Percentiles rank a stretch among this genome's conserved stretches.
Evolutionary conservation across 2,797 vertebrate species (phyloP).

Genomic region (Chelon labrosus): DNA sequence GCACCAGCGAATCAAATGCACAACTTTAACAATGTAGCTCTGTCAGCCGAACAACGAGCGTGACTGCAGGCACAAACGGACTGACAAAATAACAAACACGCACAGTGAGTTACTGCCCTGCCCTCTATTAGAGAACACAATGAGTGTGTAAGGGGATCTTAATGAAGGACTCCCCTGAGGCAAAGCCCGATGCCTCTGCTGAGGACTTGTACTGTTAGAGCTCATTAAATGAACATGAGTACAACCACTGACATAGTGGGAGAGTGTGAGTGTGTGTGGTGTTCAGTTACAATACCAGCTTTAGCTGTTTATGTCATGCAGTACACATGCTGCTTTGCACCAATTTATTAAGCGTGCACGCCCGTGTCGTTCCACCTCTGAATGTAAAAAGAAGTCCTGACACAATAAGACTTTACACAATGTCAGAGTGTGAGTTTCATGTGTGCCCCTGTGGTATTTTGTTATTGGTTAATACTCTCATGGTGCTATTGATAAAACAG

Average conservation of each 20-base stretch:
- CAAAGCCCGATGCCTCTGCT: constrained; percentile 66
- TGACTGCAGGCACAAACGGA: constrained; percentile 65
- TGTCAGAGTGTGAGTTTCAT: constrained; percentile 22
- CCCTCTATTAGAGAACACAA: constrained; percentile 80
- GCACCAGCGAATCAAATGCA: constrained; percentile 56
- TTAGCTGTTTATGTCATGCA: constrained; percentile 73
- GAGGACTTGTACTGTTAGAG: constrained; percentile 79
- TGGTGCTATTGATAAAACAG: constrained; percentile 37
- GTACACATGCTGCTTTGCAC: constrained; percentile 59
- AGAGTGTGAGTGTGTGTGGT: constrained; percentile 50
- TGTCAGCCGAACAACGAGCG: constrained; percentile 61
- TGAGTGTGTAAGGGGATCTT: constrained; percentile 78
- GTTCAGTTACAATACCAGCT: constrained; percentile 74
- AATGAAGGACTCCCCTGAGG: constrained; percentile 81
- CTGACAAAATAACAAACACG: constrained; percentile 70
- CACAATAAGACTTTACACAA: constrained; percentile 49
- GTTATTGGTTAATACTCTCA: constrained; percentile 47
- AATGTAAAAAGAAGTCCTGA: constrained; percentile 51
- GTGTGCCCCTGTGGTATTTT: constrained; percentile 43
- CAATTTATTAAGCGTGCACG: constrained; percentile 52
- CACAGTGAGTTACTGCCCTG: constrained; percentile 67
- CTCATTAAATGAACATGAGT: constrained; percentile 82
- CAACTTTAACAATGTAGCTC: constrained; percentile 71
- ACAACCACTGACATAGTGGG: constrained; percentile 59
- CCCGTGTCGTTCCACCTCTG: constrained; percentile 50